Conservation (phyloP, 2,113 vertebrate genomes). For the Trogon surrucura region DNA sequence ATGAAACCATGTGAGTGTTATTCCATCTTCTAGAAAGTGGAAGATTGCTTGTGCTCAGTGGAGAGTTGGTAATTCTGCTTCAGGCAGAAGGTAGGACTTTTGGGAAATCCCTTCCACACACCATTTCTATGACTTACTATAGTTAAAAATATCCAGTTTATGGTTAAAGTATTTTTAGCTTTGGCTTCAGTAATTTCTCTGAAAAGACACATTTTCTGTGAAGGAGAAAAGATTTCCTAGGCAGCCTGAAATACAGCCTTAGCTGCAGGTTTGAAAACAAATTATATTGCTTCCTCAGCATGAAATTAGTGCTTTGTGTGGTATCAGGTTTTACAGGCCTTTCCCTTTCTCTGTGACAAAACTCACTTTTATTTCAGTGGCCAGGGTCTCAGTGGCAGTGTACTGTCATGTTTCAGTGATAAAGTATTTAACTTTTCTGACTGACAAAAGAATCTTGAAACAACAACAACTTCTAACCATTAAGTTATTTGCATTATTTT, state of each 20-base stretch:
- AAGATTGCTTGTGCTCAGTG: background rate
- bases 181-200: background rate
- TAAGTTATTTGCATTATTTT: background rate
- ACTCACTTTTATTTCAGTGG: background rate
- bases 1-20: background rate
- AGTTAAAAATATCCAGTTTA: background rate
- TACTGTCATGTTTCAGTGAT: background rate
- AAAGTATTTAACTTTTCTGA: background rate
- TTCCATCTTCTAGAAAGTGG: background rate
- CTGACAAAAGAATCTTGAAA: background rate
- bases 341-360: background rate
- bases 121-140: background rate
- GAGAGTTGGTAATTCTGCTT: background rate
- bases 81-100: background rate
- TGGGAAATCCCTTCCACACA: background rate
- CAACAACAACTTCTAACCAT: background rate
- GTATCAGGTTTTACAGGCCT: background rate
- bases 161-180: background rate
- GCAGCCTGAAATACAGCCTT: background rate
- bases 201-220: background rate
- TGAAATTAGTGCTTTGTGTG: background rate
- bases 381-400: background rate
- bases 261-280: background rate
- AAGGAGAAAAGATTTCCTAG: background rate
- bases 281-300: background rate